Conservation (phyloP, 2,888 invertebrate species). For the Hirudinaria manillensis region DNA sequence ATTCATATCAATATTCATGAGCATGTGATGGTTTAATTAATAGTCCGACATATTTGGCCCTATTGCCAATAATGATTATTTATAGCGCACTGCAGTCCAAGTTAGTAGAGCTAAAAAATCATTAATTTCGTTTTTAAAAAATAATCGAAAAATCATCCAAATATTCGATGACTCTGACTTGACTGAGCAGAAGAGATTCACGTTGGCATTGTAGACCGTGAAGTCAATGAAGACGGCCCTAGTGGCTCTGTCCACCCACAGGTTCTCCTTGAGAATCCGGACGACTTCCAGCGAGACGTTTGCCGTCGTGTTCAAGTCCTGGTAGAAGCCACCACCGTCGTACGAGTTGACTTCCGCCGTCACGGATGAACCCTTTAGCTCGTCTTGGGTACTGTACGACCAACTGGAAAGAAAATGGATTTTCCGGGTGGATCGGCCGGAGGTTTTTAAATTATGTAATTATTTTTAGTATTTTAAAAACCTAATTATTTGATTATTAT, state of each 20-base stretch:
- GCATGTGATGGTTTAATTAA: background rate
- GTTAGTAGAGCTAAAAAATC: too few relatives aligned
- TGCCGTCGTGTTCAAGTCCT: constrained; percentile 55
- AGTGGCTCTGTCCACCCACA: constrained; percentile 65
- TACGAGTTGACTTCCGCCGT: constrained; percentile 57
- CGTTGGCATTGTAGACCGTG: constrained; percentile 65
- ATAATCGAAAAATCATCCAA: background rate
- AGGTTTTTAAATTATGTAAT: too few relatives aligned
- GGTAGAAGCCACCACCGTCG: constrained; percentile 49
- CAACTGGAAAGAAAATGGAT: constrained; percentile 44
- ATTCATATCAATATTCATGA: background rate
- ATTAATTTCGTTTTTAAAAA: too few relatives aligned
- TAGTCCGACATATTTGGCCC: too few relatives aligned
- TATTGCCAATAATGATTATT: too few relatives aligned
- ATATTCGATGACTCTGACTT: constrained; percentile 49
- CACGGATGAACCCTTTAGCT: constrained; percentile 55
- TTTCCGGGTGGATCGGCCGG: too few relatives aligned
- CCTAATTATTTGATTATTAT: too few relatives aligned
- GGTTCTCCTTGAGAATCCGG: constrained; percentile 54
- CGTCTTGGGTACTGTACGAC: constrained; percentile 52
- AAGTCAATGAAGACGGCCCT: constrained; percentile 66
- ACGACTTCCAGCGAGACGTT: constrained; percentile 53
- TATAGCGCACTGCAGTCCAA: too few relatives aligned
- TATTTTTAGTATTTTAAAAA: background rate
- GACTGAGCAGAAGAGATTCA: constrained; percentile 63